Conservation (phyloP, 2,888 invertebrate species). For the Phrixothrix hirtus region DNA sequence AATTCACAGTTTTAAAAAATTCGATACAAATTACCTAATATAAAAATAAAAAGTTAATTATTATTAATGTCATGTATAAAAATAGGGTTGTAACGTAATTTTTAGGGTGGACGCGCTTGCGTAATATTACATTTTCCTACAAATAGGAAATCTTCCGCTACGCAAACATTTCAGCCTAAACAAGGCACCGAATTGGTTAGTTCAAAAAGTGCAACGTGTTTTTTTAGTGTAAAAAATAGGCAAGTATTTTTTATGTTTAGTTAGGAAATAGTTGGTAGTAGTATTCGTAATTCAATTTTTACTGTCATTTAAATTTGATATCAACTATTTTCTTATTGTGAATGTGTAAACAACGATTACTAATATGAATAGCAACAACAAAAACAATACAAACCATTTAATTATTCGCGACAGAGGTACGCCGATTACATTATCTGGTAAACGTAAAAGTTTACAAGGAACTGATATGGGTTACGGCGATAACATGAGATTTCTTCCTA, state of each 20-base stretch:
- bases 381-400: constrained; percentile 32
- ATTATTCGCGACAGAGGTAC: constrained; percentile 32
- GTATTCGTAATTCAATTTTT: constrained; percentile 33
- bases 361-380: constrained; percentile 10
- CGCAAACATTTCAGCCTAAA: constrained; percentile 12
- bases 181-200: constrained; percentile 6
- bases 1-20: no score
- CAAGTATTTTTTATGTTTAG: no score
- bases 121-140: constrained; percentile 11
- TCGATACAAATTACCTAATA: background rate
- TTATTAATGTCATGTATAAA: no score
- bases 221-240: no score
- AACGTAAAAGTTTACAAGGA: constrained; percentile 3
- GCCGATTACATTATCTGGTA: constrained; percentile 4
- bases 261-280: no score
- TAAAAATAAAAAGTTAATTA: background rate
- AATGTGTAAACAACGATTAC: background rate
- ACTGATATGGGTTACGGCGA: constrained; percentile 1
- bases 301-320: constrained; percentile 22
- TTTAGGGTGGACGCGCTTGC: constrained; percentile 20
- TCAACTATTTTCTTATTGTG: constrained; percentile 1
- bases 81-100: no score
- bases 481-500: background rate
- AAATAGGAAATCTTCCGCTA: constrained; percentile 14
- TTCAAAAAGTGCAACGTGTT: no score